These are phyloP conservation scores for Cheilosia grossa DNA, from an alignment of 2,888 invertebrate genomes.

Conservation along the genomic window DNA sequence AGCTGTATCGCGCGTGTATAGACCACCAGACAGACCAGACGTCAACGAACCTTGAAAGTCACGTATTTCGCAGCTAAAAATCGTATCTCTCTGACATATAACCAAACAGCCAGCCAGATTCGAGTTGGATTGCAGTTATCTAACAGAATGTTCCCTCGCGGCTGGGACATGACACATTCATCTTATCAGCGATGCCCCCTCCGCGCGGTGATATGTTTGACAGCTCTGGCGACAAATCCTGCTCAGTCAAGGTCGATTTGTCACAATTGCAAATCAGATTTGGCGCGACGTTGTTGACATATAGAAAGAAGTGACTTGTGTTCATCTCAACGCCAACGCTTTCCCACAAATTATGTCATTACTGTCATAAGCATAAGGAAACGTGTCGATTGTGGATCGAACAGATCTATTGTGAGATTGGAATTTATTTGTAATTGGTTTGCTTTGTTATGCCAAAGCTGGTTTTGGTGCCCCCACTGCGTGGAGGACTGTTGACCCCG, in stretches of 20 bases:
- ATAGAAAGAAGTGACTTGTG: too few relatives aligned
- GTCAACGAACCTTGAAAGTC: conserved; percentile 74
- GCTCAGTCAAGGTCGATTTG: conserved; percentile 64
- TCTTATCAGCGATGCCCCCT: conserved; percentile 22
- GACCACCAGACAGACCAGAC: conserved; percentile 8
- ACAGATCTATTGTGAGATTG: conserved; percentile 16
- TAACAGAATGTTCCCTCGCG: too few relatives aligned
- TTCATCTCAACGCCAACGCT: conserved; percentile 40
- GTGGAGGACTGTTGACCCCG: conserved; percentile 18
- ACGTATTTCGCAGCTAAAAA: conserved; percentile 52
- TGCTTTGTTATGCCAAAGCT: conserved; percentile 18
- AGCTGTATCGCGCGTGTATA: background rate
- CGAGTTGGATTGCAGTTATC: conserved; percentile 20
- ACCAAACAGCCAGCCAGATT: conserved; percentile 33
- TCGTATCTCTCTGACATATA: conserved; percentile 32
- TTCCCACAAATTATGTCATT: conserved; percentile 57
- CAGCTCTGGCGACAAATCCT: conserved; percentile 40
- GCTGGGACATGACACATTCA: too few relatives aligned
- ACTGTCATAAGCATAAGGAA: conserved; percentile 18
- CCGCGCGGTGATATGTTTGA: conserved; percentile 43
- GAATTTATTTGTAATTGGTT: conserved; percentile 26
- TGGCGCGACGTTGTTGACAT: conserved; percentile 3
- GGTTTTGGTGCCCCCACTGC: background rate
- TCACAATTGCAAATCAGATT: conserved; percentile 50
- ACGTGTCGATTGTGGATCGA: conserved; percentile 9